phyloP scores from a whole-genome alignment of 1,140 invertebrate genomes.

The Eumaeus atala region DNA sequence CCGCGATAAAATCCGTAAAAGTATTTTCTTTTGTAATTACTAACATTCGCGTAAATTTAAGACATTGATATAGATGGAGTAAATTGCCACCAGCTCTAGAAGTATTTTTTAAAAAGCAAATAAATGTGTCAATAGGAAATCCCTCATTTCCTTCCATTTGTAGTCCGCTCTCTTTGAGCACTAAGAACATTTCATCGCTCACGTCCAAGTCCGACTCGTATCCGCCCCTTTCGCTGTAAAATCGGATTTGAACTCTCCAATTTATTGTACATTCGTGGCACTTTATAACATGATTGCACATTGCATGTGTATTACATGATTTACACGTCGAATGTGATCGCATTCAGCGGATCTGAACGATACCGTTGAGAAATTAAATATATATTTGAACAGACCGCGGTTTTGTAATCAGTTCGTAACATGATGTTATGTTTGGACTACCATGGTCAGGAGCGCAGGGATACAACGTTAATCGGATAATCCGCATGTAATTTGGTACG shows the following conservation, averaged over 20 bases:
- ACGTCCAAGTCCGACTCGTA: not conserved
- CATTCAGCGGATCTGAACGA: not conserved
- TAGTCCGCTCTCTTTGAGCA: conserved; percentile 38
- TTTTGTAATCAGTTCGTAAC: no score
- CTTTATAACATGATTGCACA: not conserved
- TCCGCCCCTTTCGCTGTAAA: not conserved
- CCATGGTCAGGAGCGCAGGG: no score
- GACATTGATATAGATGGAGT: no score
- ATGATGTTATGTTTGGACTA: no score
- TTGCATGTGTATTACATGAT: conserved; percentile 5
- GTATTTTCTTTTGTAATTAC: no score
- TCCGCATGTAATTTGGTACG: no score
- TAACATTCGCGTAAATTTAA: no score
- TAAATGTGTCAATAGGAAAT: conserved; percentile 55
- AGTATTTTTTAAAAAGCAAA: conserved; percentile 42
- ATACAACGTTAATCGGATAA: no score
- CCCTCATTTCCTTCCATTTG: conserved; percentile 56
- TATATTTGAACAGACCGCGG: no score
- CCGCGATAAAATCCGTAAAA: no score
- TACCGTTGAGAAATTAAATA: conserved; percentile 10
- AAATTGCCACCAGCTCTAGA: not conserved
- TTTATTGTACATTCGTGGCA: conserved; percentile 5
- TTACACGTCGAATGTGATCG: no score
- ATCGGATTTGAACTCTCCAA: conserved; percentile 1
- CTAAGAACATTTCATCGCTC: conserved; percentile 49